phyloP scores from a whole-genome alignment of 2,888 invertebrate species.

The Drosophila multiciliata region DNA sequence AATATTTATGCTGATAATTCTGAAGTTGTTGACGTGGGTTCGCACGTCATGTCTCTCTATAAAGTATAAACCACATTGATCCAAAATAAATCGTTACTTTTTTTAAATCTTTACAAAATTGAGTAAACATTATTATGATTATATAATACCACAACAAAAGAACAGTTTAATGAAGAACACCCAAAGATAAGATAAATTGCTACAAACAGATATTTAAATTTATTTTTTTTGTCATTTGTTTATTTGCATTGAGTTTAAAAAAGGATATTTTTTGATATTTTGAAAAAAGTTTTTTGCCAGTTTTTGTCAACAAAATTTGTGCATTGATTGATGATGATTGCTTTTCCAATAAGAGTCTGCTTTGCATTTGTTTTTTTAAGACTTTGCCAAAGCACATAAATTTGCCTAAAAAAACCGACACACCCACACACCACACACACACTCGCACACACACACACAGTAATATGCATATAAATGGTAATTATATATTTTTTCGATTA shows the following conservation, averaged over 20 bases:
- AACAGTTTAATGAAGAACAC: not conserved
- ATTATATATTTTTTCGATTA: constrained; percentile 59
- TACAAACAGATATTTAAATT: not conserved
- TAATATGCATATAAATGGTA: constrained; percentile 30
- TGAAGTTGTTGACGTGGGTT: not conserved
- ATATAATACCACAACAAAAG: not conserved
- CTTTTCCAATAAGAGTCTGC: constrained; percentile 30
- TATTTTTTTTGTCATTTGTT: not conserved
- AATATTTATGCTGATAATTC: not conserved
- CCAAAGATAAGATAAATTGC: constrained; percentile 12
- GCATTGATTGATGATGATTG: constrained; percentile 64
- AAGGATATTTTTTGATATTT: not conserved
- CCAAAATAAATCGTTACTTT: not conserved
- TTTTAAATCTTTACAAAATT: not conserved
- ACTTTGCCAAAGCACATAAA: constrained; percentile 13
- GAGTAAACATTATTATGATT: not conserved
- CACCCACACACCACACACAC: not conserved
- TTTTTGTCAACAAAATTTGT: not conserved
- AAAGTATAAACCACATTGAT: not conserved
- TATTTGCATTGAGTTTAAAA: not conserved
- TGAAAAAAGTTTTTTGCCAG: not conserved
- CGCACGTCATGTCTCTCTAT: not conserved
- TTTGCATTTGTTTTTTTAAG: not conserved
- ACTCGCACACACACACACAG: not conserved
- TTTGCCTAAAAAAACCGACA: not conserved